Evolutionary conservation across 2,888 invertebrate genomes (phyloP).

Genomic region (Euphydryas editha): DNA sequence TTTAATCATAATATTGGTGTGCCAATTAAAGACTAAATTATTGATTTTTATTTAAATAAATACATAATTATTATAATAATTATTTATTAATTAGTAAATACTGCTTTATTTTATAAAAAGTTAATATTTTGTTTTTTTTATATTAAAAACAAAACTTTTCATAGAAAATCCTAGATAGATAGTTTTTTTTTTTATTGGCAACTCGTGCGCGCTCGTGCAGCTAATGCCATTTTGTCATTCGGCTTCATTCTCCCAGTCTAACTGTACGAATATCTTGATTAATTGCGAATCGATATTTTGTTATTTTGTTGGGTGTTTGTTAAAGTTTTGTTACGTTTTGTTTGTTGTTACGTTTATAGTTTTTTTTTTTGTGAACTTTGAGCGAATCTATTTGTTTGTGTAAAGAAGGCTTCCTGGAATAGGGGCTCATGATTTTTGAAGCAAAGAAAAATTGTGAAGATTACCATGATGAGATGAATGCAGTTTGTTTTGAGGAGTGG

Average conservation of each 20-base stretch:
- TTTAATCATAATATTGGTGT: no score
- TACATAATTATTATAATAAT: no score
- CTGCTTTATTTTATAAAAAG: constrained; percentile 16
- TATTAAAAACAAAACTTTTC: constrained; percentile 7
- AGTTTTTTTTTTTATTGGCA: constrained; percentile 7
- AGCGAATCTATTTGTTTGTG: constrained; percentile 12
- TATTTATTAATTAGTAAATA: no score
- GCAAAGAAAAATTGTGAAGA: no score
- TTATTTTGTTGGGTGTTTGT: constrained; percentile 16
- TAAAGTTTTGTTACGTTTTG: constrained; percentile 17
- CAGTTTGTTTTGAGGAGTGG: no score
- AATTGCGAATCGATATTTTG: constrained; percentile 18
- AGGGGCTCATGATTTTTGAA: no score
- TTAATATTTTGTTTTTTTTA: constrained; percentile 10
- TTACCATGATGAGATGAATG: no score
- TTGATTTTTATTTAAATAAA: no score
- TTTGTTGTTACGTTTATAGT: constrained; percentile 11
- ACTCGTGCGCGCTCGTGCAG: not conserved
- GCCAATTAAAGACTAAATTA: no score
- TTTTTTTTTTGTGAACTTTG: constrained; percentile 22
- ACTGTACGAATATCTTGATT: constrained; percentile 19
- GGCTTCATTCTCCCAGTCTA: constrained; percentile 10
- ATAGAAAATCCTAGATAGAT: constrained; percentile 13
- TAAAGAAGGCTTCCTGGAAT: no score
- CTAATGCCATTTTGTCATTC: no score